Percentiles rank a stretch among this genome's conserved stretches.
Evolutionary conservation across 1,140 invertebrate genomes (phyloP).

Genomic region (Arctopsyche grandis): DNA sequence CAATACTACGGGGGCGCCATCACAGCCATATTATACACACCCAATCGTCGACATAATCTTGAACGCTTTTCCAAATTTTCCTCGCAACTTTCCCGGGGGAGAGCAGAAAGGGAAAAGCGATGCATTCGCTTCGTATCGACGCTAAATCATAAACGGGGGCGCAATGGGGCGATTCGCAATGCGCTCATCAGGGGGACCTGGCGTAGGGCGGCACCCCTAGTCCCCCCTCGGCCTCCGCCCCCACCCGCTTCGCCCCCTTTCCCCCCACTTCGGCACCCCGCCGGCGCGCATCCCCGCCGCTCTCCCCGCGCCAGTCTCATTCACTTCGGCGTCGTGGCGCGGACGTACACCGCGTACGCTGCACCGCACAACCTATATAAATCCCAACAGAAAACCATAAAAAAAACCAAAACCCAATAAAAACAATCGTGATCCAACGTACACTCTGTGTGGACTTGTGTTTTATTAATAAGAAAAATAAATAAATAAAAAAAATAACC

Average conservation of each 20-base stretch:
- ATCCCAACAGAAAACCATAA: not conserved
- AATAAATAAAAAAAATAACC: too few species aligned
- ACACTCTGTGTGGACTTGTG: not conserved
- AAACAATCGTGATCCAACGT: not conserved
- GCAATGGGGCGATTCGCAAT: conserved; percentile 1
- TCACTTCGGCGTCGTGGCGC: conserved; percentile 24
- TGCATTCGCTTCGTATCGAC: not conserved
- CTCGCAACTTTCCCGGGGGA: too few species aligned
- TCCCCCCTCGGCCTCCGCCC: not conserved
- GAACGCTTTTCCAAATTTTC: not conserved
- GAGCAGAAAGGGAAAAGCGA: too few species aligned
- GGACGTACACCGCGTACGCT: conserved; percentile 3
- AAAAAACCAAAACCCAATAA: not conserved
- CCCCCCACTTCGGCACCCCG: not conserved
- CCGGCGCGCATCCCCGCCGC: conserved; percentile 1
- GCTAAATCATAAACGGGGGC: not conserved
- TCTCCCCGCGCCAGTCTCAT: conserved; percentile 10
- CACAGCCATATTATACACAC: not conserved
- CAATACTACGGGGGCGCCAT: too few species aligned
- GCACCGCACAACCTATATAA: not conserved
- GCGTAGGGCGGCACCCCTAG: not conserved
- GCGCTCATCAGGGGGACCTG: not conserved
- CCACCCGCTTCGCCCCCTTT: not conserved
- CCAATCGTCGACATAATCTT: not conserved
- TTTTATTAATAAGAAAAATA: not conserved